Percentiles rank a stretch among this genome's conserved stretches.
Conservation (phyloP, 2,113 vertebrate genomes). For the Istiophorus platypterus region DNA sequence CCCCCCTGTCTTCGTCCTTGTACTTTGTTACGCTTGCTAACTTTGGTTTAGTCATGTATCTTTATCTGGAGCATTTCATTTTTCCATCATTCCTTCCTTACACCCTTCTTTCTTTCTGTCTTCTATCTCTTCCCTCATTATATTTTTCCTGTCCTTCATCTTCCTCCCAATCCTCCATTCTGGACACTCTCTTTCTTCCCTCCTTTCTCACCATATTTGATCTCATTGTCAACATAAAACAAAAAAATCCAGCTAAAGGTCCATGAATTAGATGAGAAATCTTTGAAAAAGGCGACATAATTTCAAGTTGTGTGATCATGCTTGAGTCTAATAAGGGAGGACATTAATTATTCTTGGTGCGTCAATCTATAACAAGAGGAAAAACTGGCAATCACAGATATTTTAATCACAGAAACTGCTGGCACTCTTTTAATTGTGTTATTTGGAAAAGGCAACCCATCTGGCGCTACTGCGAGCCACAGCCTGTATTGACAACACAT, state of each 20-base stretch:
- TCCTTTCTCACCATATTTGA: not conserved
- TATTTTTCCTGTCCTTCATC: not conserved
- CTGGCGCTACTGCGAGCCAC: slow-evolving; percentile 1
- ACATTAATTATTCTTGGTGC: not conserved
- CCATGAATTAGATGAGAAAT: not conserved
- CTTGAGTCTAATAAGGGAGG: not conserved
- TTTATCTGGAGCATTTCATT: not conserved
- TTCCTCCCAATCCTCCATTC: not conserved
- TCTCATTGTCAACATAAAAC: not conserved
- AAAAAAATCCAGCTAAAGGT: not conserved
- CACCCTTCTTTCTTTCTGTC: not conserved
- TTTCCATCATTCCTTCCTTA: not conserved
- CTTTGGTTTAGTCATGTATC: not conserved
- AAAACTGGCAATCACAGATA: not conserved
- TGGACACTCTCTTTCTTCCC: not conserved
- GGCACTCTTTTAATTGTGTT: slow-evolving; percentile 6
- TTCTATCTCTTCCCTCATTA: not conserved
- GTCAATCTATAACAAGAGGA: not conserved
- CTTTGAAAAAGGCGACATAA: not conserved
- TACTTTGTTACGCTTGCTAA: not conserved
- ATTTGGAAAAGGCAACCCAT: slow-evolving; percentile 13
- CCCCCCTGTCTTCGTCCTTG: slow-evolving; percentile 31
- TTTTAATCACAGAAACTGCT: not conserved
- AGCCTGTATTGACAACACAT: not conserved
- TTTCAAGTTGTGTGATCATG: not conserved